Conservation (phyloP, 2,888 invertebrate species). For the Halocaridina rubra region DNA sequence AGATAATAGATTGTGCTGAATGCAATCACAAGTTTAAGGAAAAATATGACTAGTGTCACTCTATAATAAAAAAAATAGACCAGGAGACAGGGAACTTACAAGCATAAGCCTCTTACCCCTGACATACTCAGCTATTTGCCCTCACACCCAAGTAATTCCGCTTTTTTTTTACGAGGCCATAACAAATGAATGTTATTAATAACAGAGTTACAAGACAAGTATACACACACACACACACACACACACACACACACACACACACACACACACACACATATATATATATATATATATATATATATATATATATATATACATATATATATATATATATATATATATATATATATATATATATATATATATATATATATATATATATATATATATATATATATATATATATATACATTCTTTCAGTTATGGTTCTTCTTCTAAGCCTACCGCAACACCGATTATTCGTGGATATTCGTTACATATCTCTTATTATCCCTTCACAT, state of each 20-base stretch:
- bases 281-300: not conserved
- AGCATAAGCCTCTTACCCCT: too few species aligned
- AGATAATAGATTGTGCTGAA: too few species aligned
- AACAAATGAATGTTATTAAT: not conserved
- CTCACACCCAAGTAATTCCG: not conserved
- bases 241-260: constrained; percentile 6
- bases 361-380: not conserved
- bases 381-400: not conserved
- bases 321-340: constrained; percentile 23
- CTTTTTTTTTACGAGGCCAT: not conserved
- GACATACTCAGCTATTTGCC: too few species aligned
- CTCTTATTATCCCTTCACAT: too few species aligned
- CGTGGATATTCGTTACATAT: too few species aligned
- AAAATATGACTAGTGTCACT: too few species aligned
- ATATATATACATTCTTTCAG: not conserved
- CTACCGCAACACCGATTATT: too few species aligned
- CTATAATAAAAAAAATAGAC: too few species aligned
- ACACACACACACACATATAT: not conserved
- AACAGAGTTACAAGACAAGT: not conserved
- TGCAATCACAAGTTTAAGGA: too few species aligned
- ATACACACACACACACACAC: not conserved
- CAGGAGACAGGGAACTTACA: not conserved
- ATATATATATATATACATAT: constrained; percentile 18
- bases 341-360: constrained; percentile 19
- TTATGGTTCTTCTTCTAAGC: too few species aligned